These are phyloP conservation scores for Ceratina japonica DNA, from an alignment of 1,140 invertebrate species.

Conservation along the genomic window DNA sequence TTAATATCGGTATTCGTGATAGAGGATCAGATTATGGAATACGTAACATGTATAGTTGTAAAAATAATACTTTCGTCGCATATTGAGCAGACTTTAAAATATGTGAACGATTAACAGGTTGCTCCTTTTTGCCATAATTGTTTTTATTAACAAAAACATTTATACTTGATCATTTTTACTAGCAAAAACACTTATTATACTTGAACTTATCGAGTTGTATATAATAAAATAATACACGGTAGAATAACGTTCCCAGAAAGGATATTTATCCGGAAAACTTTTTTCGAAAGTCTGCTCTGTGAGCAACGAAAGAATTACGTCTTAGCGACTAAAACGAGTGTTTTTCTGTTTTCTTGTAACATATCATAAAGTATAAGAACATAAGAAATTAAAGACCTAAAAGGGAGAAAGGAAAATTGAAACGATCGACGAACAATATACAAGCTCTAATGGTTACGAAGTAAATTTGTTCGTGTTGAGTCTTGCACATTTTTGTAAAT, in stretches of 20 bases:
- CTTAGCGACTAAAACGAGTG: conserved; percentile 37
- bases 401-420: background rate
- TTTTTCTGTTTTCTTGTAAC: conserved; percentile 58
- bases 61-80: conserved; percentile 36
- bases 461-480: too few relatives aligned
- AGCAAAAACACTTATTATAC: background rate
- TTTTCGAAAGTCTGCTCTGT: conserved; percentile 18
- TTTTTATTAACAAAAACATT: background rate
- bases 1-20: conserved; percentile 67
- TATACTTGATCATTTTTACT: background rate
- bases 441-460: background rate
- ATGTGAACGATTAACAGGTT: background rate
- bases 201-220: background rate
- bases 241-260: background rate
- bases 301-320: conserved; percentile 12
- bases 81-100: conserved; percentile 28
- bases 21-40: conserved; percentile 44
- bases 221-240: background rate
- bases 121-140: conserved; percentile 6
- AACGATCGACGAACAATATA: conserved; percentile 7
- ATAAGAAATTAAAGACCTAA: conserved; percentile 13
- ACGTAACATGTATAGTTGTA: conserved; percentile 49
- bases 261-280: background rate
- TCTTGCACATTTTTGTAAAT: too few relatives aligned
- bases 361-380: conserved; percentile 62